A percentile compares a stretch with the other conserved stretches of the same genome.
Conservation (phyloP, 2,113 vertebrate genomes). For the Panthera tigris region DNA sequence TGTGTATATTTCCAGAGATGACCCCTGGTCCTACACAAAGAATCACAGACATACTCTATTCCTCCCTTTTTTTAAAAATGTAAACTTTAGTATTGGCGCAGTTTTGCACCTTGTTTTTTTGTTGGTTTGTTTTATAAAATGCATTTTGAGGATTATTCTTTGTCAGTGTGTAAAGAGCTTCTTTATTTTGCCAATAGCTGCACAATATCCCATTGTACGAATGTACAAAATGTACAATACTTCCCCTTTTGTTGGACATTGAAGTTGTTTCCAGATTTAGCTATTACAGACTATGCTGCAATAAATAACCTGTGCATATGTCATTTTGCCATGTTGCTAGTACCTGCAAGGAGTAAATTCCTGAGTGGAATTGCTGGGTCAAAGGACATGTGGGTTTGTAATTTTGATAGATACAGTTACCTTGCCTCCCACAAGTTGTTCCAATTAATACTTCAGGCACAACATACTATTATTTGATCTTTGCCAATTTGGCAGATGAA, state of each 20-base stretch:
- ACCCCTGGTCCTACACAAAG: background rate
- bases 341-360: background rate
- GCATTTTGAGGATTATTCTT: background rate
- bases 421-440: background rate
- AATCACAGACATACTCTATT: background rate
- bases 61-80: background rate
- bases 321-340: background rate
- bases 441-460: background rate
- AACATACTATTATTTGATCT: background rate
- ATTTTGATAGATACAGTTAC: background rate
- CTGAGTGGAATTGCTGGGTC: background rate
- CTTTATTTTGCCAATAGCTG: background rate
- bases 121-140: background rate
- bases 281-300: background rate
- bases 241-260: background rate
- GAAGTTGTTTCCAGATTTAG: background rate
- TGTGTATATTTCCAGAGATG: background rate
- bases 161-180: background rate
- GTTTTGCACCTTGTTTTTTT: background rate
- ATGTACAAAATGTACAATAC: background rate
- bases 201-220: background rate
- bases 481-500: background rate
- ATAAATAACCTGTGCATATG: background rate
- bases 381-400: background rate
- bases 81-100: background rate